phyloP scores from a whole-genome alignment of 1,140 invertebrate species.

The Melitaea cinxia region DNA sequence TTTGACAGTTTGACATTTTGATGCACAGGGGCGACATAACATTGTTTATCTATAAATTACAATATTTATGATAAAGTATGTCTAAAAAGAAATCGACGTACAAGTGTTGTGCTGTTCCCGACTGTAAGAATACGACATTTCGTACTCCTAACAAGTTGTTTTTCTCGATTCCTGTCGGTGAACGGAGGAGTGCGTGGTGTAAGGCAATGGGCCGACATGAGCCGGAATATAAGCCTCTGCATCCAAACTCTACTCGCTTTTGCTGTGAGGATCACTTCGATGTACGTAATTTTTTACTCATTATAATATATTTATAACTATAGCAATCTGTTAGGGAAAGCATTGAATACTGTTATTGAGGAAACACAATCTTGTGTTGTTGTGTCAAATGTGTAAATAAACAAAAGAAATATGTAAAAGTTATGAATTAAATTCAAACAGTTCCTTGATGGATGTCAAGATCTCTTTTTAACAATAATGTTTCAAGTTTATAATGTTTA shows the following conservation, averaged over 20 bases:
- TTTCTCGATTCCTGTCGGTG: slow-evolving; percentile 1
- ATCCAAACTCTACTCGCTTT: not conserved
- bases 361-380: no score
- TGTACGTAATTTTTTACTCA: not conserved
- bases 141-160: slow-evolving; percentile 10
- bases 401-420: no score
- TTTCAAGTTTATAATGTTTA: no score
- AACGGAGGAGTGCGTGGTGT: not conserved
- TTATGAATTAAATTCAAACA: no score
- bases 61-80: not conserved
- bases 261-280: slow-evolving; percentile 23
- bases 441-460: no score
- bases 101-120: slow-evolving; percentile 11
- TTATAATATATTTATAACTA: not conserved
- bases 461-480: no score
- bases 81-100: not conserved
- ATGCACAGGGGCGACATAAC: not conserved
- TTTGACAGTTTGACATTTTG: not conserved
- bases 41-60: not conserved
- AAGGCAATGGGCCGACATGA: not conserved
- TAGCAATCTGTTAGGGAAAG: no score
- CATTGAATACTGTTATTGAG: no score
- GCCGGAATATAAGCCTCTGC: not conserved
- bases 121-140: slow-evolving; percentile 5
- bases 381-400: no score